Percentiles rank a stretch among this genome's conserved stretches.
Conservation (phyloP, 2,797 vertebrate genomes). For the Manis crassicaudata region DNA sequence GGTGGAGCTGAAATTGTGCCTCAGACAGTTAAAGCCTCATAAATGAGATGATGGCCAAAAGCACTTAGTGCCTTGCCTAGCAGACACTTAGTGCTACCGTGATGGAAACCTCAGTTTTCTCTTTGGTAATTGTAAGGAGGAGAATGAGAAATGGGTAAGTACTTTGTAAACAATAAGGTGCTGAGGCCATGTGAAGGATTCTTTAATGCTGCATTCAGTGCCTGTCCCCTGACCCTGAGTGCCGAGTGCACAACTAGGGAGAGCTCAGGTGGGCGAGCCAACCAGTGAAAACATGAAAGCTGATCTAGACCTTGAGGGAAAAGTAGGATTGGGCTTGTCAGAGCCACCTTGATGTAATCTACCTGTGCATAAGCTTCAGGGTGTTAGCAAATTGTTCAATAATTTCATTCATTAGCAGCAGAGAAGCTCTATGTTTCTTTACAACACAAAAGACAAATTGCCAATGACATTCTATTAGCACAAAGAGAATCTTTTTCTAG, state of each 20-base stretch:
- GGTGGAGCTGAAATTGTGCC: neutral
- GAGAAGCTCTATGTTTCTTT: neutral
- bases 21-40: neutral
- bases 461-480: neutral
- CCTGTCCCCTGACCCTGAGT: neutral
- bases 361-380: neutral
- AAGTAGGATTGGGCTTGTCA: neutral
- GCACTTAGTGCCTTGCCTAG: neutral
- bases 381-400: neutral
- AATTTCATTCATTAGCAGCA: constrained; percentile 11
- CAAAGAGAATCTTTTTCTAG: neutral
- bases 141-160: neutral
- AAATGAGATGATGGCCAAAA: neutral
- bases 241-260: neutral
- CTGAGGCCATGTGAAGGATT: neutral
- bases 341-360: neutral
- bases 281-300: neutral
- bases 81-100: neutral
- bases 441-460: neutral
- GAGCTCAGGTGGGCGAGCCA: neutral
- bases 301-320: neutral
- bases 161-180: neutral
- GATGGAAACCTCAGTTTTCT: neutral
- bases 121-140: neutral
- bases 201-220: neutral